Evolutionary conservation across 2,888 invertebrate species (phyloP).

Genomic region (Unio pictorum): DNA sequence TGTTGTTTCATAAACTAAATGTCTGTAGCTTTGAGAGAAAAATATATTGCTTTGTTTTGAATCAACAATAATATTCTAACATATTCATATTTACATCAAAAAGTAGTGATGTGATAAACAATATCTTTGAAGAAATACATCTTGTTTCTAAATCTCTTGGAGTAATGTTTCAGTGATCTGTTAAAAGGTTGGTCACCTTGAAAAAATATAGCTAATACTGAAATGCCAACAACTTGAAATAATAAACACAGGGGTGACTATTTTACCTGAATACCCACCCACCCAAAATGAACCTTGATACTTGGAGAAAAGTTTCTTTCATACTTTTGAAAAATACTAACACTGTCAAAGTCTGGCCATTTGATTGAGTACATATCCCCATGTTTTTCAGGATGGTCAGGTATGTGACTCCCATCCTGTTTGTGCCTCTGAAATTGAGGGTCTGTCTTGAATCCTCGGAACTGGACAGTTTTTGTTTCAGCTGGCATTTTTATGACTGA

Average conservation of each 20-base stretch:
- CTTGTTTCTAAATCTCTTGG: no score
- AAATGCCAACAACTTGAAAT: not conserved
- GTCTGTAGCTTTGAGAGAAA: no score
- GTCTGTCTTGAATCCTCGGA: constrained; percentile 11
- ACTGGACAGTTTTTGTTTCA: constrained; percentile 10
- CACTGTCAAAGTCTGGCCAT: constrained; percentile 56
- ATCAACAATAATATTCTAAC: no score
- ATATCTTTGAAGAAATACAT: no score
- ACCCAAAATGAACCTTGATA: not conserved
- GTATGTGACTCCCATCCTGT: not conserved
- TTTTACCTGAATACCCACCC: not conserved
- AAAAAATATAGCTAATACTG: no score
- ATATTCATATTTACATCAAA: no score
- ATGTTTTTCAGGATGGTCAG: constrained; percentile 32
- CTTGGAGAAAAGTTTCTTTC: not conserved
- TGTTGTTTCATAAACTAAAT: no score
- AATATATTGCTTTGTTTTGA: no score
- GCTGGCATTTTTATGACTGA: constrained; percentile 7
- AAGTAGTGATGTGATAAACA: no score
- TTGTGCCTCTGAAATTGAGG: not conserved
- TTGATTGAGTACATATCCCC: constrained; percentile 53
- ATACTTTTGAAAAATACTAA: constrained; percentile 25
- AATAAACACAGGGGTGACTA: not conserved
- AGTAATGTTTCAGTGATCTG: no score
- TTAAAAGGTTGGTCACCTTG: no score